phyloP scores from a whole-genome alignment of 1,140 invertebrate genomes.

The Drosophila sproati region DNA sequence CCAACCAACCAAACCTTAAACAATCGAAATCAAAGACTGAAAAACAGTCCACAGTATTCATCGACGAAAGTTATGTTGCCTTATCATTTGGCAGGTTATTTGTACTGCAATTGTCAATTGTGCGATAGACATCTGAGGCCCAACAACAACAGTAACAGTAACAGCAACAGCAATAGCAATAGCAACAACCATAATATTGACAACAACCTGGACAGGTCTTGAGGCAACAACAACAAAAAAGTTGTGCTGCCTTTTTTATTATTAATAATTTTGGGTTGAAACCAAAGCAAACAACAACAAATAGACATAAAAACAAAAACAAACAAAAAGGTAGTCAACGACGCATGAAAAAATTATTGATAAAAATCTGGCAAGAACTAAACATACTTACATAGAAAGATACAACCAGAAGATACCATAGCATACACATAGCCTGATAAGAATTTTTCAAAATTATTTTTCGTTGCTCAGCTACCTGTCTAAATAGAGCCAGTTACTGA shows the following conservation, averaged over 20 bases:
- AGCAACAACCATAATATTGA: conserved; percentile 20
- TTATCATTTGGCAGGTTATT: conserved; percentile 56
- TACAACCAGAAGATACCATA: conserved; percentile 16
- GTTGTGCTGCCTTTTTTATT: conserved; percentile 35
- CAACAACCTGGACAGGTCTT: conserved; percentile 51
- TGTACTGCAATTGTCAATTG: conserved; percentile 80
- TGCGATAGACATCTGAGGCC: conserved; percentile 62
- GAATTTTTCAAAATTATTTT: conserved; percentile 25
- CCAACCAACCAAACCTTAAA: conserved; percentile 34
- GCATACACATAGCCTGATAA: conserved; percentile 28
- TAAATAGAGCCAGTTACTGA: conserved; percentile 16
- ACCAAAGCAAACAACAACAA: conserved; percentile 36
- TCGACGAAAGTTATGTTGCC: conserved; percentile 65
- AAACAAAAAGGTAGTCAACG: conserved; percentile 18
- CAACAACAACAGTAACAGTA: conserved; percentile 1
- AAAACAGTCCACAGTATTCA: conserved; percentile 40
- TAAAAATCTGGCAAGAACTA: conserved; percentile 44
- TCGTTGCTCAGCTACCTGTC: conserved; percentile 45
- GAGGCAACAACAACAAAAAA: conserved; percentile 30
- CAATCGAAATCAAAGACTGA: conserved; percentile 42
- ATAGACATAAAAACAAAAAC: neutral
- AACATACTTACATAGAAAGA: conserved; percentile 13
- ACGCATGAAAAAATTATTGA: conserved; percentile 44
- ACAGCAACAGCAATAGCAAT: conserved; percentile 1
- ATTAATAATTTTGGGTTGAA: conserved; percentile 43